These are phyloP conservation scores for Takifugu flavidus DNA, from an alignment of 2,113 vertebrate genomes.

Conservation along the genomic window DNA sequence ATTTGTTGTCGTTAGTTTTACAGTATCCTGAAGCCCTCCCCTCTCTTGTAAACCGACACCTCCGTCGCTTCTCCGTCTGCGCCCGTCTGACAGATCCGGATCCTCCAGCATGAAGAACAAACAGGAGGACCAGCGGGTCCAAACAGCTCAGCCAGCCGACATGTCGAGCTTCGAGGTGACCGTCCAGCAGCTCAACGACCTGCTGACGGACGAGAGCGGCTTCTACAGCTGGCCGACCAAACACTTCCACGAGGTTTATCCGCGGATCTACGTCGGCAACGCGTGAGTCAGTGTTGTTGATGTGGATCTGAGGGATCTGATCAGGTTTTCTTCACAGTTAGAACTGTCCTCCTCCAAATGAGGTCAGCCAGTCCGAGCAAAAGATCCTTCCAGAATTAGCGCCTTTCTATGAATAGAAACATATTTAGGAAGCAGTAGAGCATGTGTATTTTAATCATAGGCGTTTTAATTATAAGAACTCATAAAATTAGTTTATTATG, in stretches of 20 bases:
- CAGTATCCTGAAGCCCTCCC: no score
- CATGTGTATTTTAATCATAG: no score
- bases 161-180: constrained; percentile 82
- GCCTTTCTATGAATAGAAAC: no score
- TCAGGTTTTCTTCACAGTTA: background rate
- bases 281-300: constrained; percentile 74
- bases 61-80: constrained; percentile 15
- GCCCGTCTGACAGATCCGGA: background rate
- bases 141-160: constrained; percentile 27
- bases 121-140: constrained; percentile 21
- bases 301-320: background rate
- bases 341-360: background rate
- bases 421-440: no score
- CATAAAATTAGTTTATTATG: no score
- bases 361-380: no score
- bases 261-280: constrained; percentile 87
- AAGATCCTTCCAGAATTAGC: no score
- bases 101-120: constrained; percentile 47
- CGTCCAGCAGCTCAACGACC: constrained; percentile 89
- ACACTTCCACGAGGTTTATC: constrained; percentile 86
- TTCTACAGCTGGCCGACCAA: constrained; percentile 85
- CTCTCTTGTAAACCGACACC: constrained; percentile 39
- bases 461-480: no score
- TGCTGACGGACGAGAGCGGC: constrained; percentile 84
- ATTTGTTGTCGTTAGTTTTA: no score